These are phyloP conservation scores for Calonectris borealis DNA, from an alignment of 2,113 vertebrate genomes.

Conservation along the genomic window DNA sequence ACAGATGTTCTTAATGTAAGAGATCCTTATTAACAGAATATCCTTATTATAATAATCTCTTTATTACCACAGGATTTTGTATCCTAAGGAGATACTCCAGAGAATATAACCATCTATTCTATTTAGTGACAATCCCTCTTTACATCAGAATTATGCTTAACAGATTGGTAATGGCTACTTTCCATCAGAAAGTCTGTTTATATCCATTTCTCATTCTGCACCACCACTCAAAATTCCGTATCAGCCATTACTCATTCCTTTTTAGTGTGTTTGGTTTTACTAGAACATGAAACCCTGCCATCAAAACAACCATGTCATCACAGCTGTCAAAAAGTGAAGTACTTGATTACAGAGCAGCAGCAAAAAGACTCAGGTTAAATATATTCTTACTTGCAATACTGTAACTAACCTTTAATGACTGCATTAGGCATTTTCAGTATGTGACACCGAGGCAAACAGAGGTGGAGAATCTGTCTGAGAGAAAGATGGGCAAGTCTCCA, in stretches of 20 bases:
- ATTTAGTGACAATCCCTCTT: background rate
- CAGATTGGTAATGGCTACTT: background rate
- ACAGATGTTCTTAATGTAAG: conserved; percentile 19
- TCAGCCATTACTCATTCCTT: background rate
- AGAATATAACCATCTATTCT: background rate
- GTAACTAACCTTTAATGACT: background rate
- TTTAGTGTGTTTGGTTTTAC: background rate
- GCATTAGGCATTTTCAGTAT: background rate
- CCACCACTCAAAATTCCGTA: background rate
- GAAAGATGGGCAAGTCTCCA: background rate
- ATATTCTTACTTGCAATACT: background rate
- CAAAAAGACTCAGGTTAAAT: background rate
- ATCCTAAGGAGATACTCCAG: background rate
- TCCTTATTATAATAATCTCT: background rate
- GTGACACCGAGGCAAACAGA: background rate
- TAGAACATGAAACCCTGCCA: background rate
- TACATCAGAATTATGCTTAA: background rate
- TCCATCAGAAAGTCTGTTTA: background rate
- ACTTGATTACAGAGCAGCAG: background rate
- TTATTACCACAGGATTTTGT: background rate
- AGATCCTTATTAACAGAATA: conserved; percentile 5
- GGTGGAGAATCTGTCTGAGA: background rate
- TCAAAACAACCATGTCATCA: background rate
- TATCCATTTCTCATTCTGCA: background rate
- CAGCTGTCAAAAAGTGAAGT: background rate